A percentile compares a stretch with the other conserved stretches of the same genome.
Evolutionary conservation across 2,797 vertebrate genomes (phyloP).

Genomic region (Apodemus agrarius): DNA sequence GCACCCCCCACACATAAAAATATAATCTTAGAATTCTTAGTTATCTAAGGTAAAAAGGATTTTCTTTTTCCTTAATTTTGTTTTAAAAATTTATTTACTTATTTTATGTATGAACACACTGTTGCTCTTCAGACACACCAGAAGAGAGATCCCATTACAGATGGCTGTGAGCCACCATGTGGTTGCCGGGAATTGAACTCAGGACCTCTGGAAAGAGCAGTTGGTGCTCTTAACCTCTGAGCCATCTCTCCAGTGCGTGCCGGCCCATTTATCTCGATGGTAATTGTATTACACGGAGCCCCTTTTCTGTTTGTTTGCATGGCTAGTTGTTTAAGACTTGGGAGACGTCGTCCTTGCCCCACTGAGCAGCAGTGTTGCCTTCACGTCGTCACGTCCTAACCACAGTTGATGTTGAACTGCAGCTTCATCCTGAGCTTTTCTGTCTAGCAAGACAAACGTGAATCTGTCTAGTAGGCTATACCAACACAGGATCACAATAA

Average conservation of each 20-base stretch:
- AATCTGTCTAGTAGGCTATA: background rate
- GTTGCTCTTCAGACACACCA: no score
- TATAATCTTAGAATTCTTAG: background rate
- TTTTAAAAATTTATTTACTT: no score
- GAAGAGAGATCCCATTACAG: no score
- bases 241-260: background rate
- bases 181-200: no score
- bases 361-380: background rate
- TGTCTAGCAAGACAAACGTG: background rate
- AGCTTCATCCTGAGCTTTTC: conserved; percentile 21
- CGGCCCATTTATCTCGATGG: conserved; percentile 17
- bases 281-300: background rate
- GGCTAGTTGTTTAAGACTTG: background rate
- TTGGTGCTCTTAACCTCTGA: no score
- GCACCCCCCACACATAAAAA: background rate
- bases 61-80: background rate
- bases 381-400: conserved; percentile 4
- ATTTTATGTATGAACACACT: no score
- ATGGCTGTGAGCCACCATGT: no score
- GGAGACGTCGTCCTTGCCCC: background rate
- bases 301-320: conserved; percentile 25
- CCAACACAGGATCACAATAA: background rate
- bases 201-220: no score
- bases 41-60: background rate
- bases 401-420: background rate